Conservation (phyloP, 2,888 invertebrate species). For the Caenorhabditis auriculariae region DNA sequence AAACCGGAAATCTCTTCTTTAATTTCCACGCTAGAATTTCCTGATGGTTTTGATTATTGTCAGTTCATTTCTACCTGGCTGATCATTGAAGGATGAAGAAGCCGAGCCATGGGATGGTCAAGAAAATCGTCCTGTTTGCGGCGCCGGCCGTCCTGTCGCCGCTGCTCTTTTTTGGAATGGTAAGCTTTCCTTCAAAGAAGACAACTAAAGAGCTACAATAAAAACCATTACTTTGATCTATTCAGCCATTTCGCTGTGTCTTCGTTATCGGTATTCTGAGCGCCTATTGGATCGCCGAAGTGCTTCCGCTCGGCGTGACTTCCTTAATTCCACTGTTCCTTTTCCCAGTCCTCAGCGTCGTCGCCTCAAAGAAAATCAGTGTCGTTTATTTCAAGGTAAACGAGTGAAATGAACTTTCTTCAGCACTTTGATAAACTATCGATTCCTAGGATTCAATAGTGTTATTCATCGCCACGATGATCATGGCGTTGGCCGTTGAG, state of each 20-base stretch:
- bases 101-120: too few species aligned
- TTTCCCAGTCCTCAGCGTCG: conserved; percentile 42
- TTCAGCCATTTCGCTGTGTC: conserved; percentile 39
- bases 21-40: too few species aligned
- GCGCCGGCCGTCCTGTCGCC: conserved; percentile 16
- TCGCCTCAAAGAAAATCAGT: conserved; percentile 29
- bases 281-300: conserved; percentile 38
- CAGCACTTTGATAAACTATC: neutral
- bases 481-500: conserved; percentile 43
- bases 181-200: conserved; percentile 5
- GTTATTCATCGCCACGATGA: conserved; percentile 31
- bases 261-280: conserved; percentile 38
- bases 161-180: conserved; percentile 23
- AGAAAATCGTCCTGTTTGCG: conserved; percentile 10
- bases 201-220: neutral
- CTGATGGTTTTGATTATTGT: too few species aligned
- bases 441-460: conserved; percentile 34
- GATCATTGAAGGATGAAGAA: too few species aligned
- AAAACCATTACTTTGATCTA: neutral
- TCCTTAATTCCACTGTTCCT: conserved; percentile 44
- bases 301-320: conserved; percentile 43
- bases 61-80: too few species aligned
- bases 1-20: too few species aligned
- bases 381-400: conserved; percentile 27
- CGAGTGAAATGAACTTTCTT: neutral